phyloP scores from a whole-genome alignment of 2,888 invertebrate species.

The Drosophila buzzatii region DNA sequence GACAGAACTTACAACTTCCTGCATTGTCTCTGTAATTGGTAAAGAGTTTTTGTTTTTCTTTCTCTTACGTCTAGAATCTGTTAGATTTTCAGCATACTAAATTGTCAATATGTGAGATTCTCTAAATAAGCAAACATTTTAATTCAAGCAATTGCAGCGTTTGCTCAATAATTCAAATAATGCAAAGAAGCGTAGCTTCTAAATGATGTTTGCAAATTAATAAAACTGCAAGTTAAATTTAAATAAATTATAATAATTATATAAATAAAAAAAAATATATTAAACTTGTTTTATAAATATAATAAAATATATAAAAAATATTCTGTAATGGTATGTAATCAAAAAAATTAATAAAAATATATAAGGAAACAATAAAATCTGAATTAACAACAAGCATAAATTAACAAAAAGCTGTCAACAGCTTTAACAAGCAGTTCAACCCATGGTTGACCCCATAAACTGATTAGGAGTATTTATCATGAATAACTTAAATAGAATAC shows the following conservation, averaged over 20 bases:
- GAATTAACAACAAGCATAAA: too few relatives aligned
- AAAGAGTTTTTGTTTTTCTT: neutral
- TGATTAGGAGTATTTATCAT: neutral
- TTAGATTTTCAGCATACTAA: neutral
- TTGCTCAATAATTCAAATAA: neutral
- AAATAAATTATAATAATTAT: too few relatives aligned
- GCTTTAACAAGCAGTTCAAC: neutral
- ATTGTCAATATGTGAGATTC: neutral
- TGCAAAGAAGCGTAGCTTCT: too few relatives aligned
- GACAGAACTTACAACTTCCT: constrained; percentile 2
- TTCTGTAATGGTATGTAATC: too few relatives aligned
- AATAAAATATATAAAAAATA: too few relatives aligned
- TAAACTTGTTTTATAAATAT: too few relatives aligned
- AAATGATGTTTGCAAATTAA: too few relatives aligned
- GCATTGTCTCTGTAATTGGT: constrained; percentile 1
- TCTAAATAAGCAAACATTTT: neutral
- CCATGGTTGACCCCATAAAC: neutral
- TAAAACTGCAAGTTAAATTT: too few relatives aligned
- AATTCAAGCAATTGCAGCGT: neutral
- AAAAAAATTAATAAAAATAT: too few relatives aligned
- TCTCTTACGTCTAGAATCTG: neutral
- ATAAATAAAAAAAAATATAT: too few relatives aligned
- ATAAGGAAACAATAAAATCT: too few relatives aligned
- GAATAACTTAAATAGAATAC: neutral
- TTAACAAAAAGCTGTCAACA: neutral